Percentiles rank a stretch among this genome's conserved stretches.
phyloP scores from a whole-genome alignment of 2,888 invertebrate genomes.

The Xanthorhoe spadicearia region DNA sequence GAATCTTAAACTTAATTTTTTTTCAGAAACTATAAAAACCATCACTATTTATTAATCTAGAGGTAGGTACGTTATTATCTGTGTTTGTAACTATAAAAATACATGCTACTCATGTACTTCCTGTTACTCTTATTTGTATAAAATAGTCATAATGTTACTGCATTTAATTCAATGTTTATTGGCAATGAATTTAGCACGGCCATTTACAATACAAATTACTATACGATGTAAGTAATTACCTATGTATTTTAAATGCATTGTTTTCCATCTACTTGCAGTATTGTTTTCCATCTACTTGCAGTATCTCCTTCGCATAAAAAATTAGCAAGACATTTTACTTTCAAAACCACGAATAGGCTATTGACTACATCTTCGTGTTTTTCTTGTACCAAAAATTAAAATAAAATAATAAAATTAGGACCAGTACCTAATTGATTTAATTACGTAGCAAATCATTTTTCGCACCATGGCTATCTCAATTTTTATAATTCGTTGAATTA shows the following conservation, averaged over 20 bases:
- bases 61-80: too few relatives aligned
- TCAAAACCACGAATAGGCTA: not conserved
- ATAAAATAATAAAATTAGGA: too few relatives aligned
- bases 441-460: too few relatives aligned
- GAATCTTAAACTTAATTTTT: too few relatives aligned
- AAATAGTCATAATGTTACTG: constrained; percentile 9
- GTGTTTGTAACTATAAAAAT: not conserved
- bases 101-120: constrained; percentile 1
- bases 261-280: not conserved
- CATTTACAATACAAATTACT: constrained; percentile 18
- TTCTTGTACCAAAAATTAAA: too few relatives aligned
- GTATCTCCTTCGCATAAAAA: not conserved
- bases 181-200: constrained; percentile 16
- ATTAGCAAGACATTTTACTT: not conserved
- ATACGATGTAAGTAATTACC: not conserved
- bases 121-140: constrained; percentile 9
- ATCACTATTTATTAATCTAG: too few relatives aligned
- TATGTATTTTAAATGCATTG: constrained; percentile 12
- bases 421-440: too few relatives aligned
- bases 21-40: too few relatives aligned
- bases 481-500: too few relatives aligned
- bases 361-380: too few relatives aligned
- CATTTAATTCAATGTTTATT: constrained; percentile 9
- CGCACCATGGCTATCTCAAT: too few relatives aligned
- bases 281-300: not conserved